These are phyloP conservation scores for Aplysina aerophoba DNA, from an alignment of 37 sponge, comb jelly and placozoan genomes.

Conservation along the genomic window DNA sequence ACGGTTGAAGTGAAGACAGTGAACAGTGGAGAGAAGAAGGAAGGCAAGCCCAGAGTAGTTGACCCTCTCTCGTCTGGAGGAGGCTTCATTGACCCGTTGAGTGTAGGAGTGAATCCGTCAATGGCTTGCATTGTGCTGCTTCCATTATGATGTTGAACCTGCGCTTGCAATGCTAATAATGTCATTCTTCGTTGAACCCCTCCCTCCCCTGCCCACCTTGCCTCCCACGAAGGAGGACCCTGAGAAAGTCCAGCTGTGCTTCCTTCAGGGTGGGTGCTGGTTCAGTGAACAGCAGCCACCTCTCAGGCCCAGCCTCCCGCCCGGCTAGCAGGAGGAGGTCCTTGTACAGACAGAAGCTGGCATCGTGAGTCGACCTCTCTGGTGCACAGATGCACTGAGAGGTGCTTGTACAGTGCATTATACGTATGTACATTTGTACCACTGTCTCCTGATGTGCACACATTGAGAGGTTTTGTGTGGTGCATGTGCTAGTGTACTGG, in stretches of 20 bases:
- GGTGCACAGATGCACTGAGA: too few relatives aligned
- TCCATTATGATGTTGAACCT: too few relatives aligned
- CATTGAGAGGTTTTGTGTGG: not conserved
- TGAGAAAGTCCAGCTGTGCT: slow-evolving; percentile 25
- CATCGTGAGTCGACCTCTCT: slow-evolving; percentile 35
- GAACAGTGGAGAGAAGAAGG: not conserved
- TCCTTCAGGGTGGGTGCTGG: not conserved
- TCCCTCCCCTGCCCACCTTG: too few relatives aligned
- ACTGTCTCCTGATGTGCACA: not conserved
- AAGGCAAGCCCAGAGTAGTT: not conserved
- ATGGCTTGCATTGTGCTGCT: too few relatives aligned
- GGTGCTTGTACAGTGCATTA: too few relatives aligned
- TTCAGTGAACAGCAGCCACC: not conserved
- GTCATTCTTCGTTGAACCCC: too few relatives aligned
- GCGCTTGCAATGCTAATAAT: too few relatives aligned
- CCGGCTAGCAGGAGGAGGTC: slow-evolving; percentile 65
- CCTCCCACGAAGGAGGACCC: not conserved
- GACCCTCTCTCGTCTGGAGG: slow-evolving; percentile 47
- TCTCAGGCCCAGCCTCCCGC: slow-evolving; percentile 40
- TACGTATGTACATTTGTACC: not conserved
- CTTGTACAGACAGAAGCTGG: slow-evolving; percentile 29
- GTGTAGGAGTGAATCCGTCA: slow-evolving; percentile 21
- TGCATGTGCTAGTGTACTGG: not conserved
- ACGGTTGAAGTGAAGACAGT: too few relatives aligned
- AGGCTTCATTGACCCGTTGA: slow-evolving; percentile 29